Base-by-base conservation (phyloP, 2,888 invertebrate species). In the Hetaerina titia region DNA sequence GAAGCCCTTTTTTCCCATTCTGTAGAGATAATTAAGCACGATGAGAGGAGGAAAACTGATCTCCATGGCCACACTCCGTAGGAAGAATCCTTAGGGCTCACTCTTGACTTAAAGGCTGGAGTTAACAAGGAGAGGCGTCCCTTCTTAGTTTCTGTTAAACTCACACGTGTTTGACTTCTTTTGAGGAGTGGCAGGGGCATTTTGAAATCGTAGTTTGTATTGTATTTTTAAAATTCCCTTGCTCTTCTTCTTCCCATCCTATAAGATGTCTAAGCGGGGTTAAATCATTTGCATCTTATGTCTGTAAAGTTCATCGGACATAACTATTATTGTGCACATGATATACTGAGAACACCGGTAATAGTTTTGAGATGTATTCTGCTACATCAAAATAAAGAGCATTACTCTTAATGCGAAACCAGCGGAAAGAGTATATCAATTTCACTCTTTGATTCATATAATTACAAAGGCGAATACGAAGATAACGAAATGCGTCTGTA, bases 41-140 rank as follows among this genome's bases (percentile, higher is more conserved):
- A 92, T 92, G 92, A 92, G 92, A 69, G 92, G 92, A 64, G 92
- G 92, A 92, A 92, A 92, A 92, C 56, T 81, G 81, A 81, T 81
- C 81, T 81, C 81, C 81, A 81, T 31, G 81, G 81, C 81, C 81
- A 31, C 81, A 81, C 25, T 25, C 25, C 4, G 81, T 9, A 81
- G 13, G 81, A n/a, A 81, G 81, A 81, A 81, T 81, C 81, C 81
- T 81, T 81, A 31, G 81, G 15, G 81, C 31, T 81, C 81, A 81
- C 81, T 31, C 81, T 81, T 81, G 81, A 81, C 81, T 81, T 81
- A 81, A 45, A 25, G 81, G 31, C 81, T n/a, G 81, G 81, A 81
- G 81, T 81, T 81, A 81, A 81, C 81, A 81, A 81, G 81, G 81
- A 81, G 31, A 31, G 81, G 81, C 25, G 81, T 25, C 74, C 74